phyloP scores from a whole-genome alignment of 2,113 vertebrate species.

The Nothocercus julius region DNA sequence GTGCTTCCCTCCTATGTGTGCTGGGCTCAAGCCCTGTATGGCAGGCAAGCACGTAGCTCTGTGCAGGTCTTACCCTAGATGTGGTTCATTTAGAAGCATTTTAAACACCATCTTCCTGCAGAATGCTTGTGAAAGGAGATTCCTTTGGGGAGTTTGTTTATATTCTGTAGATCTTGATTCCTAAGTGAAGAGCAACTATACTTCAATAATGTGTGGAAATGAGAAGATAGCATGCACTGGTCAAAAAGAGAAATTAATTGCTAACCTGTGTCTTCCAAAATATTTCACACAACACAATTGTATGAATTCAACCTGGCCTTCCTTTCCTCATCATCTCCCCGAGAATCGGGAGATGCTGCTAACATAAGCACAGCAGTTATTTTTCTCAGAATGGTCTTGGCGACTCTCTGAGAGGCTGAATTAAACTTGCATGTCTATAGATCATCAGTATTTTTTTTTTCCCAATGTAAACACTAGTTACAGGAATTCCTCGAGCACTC shows the following conservation, averaged over 20 bases:
- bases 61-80: neutral
- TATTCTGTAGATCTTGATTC: conserved; percentile 13
- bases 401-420: neutral
- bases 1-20: neutral
- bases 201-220: neutral
- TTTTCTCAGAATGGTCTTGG: neutral
- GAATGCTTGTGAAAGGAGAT: neutral
- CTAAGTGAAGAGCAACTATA: neutral
- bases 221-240: neutral
- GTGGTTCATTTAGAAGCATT: neutral
- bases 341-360: neutral
- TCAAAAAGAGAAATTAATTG: conserved; percentile 16
- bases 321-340: neutral
- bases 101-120: neutral
- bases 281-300: neutral
- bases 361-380: neutral
- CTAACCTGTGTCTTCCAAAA: neutral
- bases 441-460: neutral
- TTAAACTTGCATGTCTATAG: neutral
- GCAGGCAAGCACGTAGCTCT: neutral
- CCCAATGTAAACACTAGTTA: neutral
- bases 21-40: neutral
- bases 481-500: neutral
- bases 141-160: neutral
- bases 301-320: conserved; percentile 6